phyloP scores from a whole-genome alignment of 2,797 vertebrate genomes.

The Danio tinwini region DNA sequence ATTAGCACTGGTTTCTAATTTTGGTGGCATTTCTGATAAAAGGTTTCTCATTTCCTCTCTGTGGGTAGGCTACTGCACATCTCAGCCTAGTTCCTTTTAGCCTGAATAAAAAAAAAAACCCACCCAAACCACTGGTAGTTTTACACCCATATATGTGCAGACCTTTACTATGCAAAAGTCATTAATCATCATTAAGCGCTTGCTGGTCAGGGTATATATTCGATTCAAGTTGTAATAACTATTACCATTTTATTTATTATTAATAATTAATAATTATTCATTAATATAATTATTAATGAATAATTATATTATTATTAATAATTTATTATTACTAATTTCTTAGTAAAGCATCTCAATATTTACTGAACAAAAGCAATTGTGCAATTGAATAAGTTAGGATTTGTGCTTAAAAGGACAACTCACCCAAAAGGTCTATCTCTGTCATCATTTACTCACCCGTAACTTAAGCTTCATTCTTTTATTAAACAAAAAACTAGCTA shows the following conservation, averaged over 20 bases:
- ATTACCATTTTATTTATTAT: background rate
- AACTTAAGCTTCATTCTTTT: background rate
- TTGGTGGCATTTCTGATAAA: constrained; percentile 3
- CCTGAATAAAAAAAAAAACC: constrained; percentile 16
- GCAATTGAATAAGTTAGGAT: background rate
- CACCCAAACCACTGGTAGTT: background rate
- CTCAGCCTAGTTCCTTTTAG: constrained; percentile 5
- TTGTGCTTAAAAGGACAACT: background rate
- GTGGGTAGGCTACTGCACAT: background rate
- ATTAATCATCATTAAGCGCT: too few relatives aligned
- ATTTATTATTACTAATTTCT: background rate
- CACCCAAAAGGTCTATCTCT: too few relatives aligned
- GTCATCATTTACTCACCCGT: too few relatives aligned
- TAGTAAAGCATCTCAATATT: background rate
- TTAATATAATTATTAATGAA: too few relatives aligned
- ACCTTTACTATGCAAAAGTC: background rate
- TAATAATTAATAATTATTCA: too few relatives aligned
- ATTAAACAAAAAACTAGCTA: background rate
- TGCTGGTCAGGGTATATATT: background rate
- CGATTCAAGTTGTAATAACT: constrained; percentile 7
- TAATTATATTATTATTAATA: too few relatives aligned
- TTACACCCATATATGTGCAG: background rate
- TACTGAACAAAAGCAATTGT: background rate
- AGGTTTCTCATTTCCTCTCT: constrained; percentile 23
- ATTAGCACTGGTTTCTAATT: constrained; percentile 1